Evolutionary conservation across 2,113 vertebrate species (phyloP).

Genomic region (Addax nasomaculatus): DNA sequence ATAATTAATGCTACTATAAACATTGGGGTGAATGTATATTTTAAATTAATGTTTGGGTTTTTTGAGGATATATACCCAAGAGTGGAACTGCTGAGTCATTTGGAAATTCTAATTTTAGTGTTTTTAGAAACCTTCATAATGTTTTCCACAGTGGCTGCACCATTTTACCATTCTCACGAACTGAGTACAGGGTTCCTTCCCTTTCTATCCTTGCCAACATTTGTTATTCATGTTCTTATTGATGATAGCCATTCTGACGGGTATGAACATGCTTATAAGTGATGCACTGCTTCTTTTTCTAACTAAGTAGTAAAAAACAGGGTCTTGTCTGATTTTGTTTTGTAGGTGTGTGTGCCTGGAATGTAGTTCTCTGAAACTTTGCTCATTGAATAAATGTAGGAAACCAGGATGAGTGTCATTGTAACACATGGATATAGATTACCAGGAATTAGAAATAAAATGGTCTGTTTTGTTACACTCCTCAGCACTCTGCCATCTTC

Average conservation of each 20-base stretch:
- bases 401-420: not conserved
- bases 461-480: not conserved
- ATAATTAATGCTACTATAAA: not conserved
- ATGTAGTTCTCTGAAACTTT: not conserved
- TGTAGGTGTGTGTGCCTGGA: not conserved
- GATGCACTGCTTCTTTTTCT: not conserved
- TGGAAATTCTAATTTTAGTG: not conserved
- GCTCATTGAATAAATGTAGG: not conserved
- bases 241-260: not conserved
- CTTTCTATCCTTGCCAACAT: not conserved
- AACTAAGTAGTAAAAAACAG: not conserved
- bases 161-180: rapidly evolving
- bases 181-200: not conserved
- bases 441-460: not conserved
- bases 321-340: not conserved
- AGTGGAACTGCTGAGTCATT: not conserved
- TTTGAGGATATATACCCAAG: not conserved
- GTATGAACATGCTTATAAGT: not conserved
- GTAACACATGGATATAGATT: not conserved
- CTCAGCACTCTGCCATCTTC: not conserved
- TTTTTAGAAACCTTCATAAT: not conserved
- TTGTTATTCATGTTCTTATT: not conserved
- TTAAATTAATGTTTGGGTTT: not conserved
- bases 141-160: not conserved
- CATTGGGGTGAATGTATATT: not conserved